A percentile compares a stretch with the other conserved stretches of the same genome.
phyloP scores from a whole-genome alignment of 2,888 invertebrate species.

The Hyposoter dolosus region DNA sequence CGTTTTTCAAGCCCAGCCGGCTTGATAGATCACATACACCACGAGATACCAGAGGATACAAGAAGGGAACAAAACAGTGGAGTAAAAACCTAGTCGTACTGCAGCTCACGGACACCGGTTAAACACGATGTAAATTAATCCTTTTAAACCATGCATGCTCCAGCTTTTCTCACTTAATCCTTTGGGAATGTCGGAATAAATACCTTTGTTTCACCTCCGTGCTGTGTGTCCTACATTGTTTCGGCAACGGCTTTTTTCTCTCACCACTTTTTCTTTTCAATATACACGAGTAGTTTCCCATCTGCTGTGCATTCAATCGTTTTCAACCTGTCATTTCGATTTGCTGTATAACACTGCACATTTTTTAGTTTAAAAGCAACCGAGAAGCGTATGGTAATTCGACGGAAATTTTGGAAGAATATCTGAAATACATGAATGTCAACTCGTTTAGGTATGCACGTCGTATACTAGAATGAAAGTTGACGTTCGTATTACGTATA shows the following conservation, averaged over 20 bases:
- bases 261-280: background rate
- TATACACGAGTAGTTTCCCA: background rate
- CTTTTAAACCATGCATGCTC: slow-evolving; percentile 72
- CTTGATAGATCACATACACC: slow-evolving; percentile 1
- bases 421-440: background rate
- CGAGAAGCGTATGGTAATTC: background rate
- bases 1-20: slow-evolving; percentile 9
- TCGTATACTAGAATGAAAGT: slow-evolving; percentile 33
- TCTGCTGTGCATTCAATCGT: background rate
- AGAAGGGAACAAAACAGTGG: slow-evolving; percentile 16
- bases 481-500: background rate
- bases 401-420: background rate
- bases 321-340: background rate
- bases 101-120: slow-evolving; percentile 71
- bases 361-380: background rate
- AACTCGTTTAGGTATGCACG: slow-evolving; percentile 35
- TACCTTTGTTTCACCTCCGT: slow-evolving; percentile 63
- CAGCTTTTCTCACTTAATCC: slow-evolving; percentile 71
- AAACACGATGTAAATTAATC: slow-evolving; percentile 80
- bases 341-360: background rate
- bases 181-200: slow-evolving; percentile 70
- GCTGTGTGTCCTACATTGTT: slow-evolving; percentile 31
- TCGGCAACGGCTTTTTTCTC: slow-evolving; percentile 10
- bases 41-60: background rate
- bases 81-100: slow-evolving; percentile 30